Conservation (phyloP, 2,797 vertebrate species). For the Rhynchonycteris naso region DNA sequence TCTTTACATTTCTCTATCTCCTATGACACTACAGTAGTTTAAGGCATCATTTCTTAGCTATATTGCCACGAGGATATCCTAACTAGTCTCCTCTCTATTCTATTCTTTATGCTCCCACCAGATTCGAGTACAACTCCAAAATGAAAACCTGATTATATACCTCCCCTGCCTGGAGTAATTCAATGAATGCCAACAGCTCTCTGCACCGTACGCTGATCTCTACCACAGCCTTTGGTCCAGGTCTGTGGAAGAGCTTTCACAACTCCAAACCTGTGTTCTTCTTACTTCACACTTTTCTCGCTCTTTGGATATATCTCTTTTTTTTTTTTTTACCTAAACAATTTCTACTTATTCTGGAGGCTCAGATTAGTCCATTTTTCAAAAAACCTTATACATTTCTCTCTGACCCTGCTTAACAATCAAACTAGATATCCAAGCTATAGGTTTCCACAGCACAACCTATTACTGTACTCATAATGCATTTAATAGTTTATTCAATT, state of each 20-base stretch:
- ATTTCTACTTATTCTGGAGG: background rate
- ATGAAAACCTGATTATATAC: background rate
- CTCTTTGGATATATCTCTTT: background rate
- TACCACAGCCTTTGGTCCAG: background rate
- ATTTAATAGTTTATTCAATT: slow-evolving; percentile 43
- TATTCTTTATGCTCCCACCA: background rate
- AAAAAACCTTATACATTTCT: background rate
- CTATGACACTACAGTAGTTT: background rate
- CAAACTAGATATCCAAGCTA: background rate
- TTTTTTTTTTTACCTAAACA: background rate
- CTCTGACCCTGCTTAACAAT: background rate
- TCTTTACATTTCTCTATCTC: slow-evolving; percentile 22
- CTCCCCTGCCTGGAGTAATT: background rate
- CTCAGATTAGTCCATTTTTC: slow-evolving; percentile 13
- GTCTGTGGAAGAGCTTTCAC: background rate
- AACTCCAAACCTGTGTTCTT: background rate
- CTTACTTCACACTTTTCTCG: background rate
- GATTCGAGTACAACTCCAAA: slow-evolving; percentile 9
- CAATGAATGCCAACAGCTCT: background rate
- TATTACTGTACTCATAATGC: slow-evolving; percentile 40
- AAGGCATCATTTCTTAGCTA: background rate
- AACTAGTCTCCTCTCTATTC: background rate
- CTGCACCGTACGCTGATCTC: background rate
- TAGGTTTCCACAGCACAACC: background rate
- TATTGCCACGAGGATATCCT: background rate